These are phyloP conservation scores for Aurelia sp. DNA, from an alignment of 30 jellyfish, hydroid and myxozoan genomes.

Conservation along the genomic window DNA sequence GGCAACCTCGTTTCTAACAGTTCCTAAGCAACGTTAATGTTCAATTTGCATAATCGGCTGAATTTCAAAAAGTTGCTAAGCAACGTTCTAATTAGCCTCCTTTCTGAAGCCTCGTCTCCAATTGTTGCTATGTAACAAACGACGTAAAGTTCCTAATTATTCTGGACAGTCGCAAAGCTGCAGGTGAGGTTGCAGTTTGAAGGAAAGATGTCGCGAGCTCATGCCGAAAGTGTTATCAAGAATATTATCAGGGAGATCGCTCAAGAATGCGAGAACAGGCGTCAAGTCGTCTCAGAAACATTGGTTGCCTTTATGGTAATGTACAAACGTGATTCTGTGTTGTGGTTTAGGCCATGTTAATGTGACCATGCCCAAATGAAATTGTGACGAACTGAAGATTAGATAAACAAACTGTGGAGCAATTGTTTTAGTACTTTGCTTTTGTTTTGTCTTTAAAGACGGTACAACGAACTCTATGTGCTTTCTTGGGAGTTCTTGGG, in stretches of 20 bases:
- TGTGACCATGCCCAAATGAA: too few species aligned
- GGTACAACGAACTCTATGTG: too few species aligned
- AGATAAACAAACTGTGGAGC: too few species aligned
- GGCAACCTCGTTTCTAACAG: not conserved
- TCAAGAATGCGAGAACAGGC: constrained; percentile 86
- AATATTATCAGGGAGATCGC: constrained; percentile 92
- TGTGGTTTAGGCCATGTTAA: not conserved
- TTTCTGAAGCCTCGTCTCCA: too few species aligned
- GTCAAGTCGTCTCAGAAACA: constrained; percentile 92
- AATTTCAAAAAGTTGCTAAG: too few species aligned
- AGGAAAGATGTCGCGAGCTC: constrained; percentile 87
- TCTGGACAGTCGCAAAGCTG: not conserved
- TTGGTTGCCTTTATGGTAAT: constrained; percentile 93
- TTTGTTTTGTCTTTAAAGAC: too few species aligned
- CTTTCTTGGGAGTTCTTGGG: too few species aligned
- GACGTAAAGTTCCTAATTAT: not conserved
- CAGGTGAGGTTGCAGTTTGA: not conserved
- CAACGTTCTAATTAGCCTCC: too few species aligned
- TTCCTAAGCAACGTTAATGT: constrained; percentile 1
- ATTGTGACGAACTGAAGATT: too few species aligned
- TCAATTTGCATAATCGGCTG: too few species aligned
- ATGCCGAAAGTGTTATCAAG: constrained; percentile 92
- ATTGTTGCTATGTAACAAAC: constrained; percentile 9
- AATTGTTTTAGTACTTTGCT: too few species aligned
- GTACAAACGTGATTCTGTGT: not conserved